phyloP scores from a whole-genome alignment of 2,113 vertebrate genomes.

The Copsychus sechellarum region DNA sequence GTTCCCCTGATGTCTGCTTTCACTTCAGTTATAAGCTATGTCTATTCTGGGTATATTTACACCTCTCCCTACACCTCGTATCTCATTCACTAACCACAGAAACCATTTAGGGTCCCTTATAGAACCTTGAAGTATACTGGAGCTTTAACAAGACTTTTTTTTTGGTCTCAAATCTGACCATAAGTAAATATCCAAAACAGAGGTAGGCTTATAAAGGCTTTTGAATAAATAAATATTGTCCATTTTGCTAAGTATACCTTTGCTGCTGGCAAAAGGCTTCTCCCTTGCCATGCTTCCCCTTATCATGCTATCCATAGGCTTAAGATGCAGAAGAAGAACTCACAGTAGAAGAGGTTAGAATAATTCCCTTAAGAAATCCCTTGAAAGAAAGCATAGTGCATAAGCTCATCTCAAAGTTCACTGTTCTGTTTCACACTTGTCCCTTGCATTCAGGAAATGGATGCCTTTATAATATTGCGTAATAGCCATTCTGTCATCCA shows the following conservation, averaged over 20 bases:
- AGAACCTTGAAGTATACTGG: conserved; percentile 46
- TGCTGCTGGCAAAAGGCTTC: conserved; percentile 15
- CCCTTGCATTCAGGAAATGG: neutral
- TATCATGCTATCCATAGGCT: conserved; percentile 44
- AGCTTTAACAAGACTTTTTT: conserved; percentile 11
- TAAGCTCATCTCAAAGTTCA: conserved; percentile 18
- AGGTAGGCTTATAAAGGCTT: conserved; percentile 73
- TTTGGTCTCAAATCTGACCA: conserved; percentile 27
- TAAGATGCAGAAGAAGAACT: conserved; percentile 49
- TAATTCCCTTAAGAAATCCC: conserved; percentile 70
- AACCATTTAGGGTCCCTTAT: conserved; percentile 39
- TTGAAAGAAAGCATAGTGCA: conserved; percentile 58
- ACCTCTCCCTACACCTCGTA: neutral
- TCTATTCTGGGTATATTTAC: conserved; percentile 54
- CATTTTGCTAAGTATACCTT: conserved; percentile 9
- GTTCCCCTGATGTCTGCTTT: neutral
- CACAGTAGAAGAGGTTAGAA: conserved; percentile 52
- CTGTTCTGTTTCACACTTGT: neutral
- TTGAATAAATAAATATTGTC: conserved; percentile 32
- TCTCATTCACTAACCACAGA: conserved; percentile 38
- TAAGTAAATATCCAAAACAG: conserved; percentile 52
- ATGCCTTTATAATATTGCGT: neutral
- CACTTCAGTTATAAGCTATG: conserved; percentile 42
- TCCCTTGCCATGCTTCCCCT: conserved; percentile 46
- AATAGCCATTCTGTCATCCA: neutral